These are phyloP conservation scores for Gallinago media DNA, from an alignment of 2,113 vertebrate genomes.

Conservation along the genomic window DNA sequence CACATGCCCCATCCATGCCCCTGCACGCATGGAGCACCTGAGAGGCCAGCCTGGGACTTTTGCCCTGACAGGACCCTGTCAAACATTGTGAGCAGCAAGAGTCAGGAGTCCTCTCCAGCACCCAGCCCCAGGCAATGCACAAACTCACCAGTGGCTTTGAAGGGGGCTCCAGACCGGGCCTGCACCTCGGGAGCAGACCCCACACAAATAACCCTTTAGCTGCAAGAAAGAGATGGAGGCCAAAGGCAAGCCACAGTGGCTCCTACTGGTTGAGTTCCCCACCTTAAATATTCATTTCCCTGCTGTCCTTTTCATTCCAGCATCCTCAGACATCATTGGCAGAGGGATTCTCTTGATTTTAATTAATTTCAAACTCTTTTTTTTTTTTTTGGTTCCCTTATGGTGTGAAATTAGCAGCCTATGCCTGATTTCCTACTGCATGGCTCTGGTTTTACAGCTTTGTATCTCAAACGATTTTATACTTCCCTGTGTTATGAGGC, in stretches of 20 bases:
- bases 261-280: background rate
- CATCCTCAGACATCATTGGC: background rate
- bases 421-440: background rate
- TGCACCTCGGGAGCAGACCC: background rate
- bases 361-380: background rate
- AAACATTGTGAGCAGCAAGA: background rate
- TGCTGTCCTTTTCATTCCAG: background rate
- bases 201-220: background rate
- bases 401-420: background rate
- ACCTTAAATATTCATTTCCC: background rate
- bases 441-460: background rate
- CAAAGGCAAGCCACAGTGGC: background rate
- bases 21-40: rapidly evolving
- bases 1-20: rapidly evolving
- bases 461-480: background rate
- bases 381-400: background rate
- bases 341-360: background rate
- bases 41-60: background rate
- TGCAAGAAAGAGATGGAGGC: background rate
- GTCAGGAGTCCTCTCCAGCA: background rate
- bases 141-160: background rate
- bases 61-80: background rate
- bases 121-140: background rate
- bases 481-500: background rate
- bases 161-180: background rate